These are phyloP conservation scores for Pristionchus fissidentatus DNA, from an alignment of 2,888 invertebrate species.

Conservation along the genomic window DNA sequence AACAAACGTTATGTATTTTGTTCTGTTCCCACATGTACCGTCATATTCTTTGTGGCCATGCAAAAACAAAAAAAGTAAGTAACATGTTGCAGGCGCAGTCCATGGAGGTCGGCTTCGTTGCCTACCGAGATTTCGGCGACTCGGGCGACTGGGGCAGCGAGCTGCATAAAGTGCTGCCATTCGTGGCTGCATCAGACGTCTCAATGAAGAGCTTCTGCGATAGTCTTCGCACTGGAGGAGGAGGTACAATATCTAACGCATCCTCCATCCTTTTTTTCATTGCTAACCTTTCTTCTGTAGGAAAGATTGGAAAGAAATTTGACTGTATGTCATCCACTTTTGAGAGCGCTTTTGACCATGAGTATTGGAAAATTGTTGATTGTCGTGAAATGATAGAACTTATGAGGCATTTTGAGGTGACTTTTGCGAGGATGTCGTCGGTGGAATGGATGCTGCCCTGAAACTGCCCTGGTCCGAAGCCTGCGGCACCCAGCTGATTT, in stretches of 20 bases:
- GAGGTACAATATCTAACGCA: no score
- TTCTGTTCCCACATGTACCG: no score
- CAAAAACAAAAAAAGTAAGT: no score
- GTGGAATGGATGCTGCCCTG: conserved; percentile 18
- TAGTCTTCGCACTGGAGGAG: not conserved
- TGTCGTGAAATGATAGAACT: not conserved
- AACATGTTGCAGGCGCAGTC: not conserved
- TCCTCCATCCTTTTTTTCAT: no score
- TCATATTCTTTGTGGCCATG: no score
- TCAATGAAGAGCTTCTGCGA: not conserved
- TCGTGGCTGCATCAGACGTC: not conserved
- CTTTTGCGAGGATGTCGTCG: conserved; percentile 44
- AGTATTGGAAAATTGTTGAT: no score
- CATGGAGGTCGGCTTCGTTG: conserved; percentile 16
- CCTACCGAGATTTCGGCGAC: conserved; percentile 27
- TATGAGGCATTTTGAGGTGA: conserved; percentile 8
- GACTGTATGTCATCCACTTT: no score
- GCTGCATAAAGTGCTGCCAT: not conserved
- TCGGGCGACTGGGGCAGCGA: not conserved
- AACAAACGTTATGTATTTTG: no score
- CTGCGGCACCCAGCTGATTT: not conserved
- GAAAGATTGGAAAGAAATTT: no score
- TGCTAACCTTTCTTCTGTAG: no score
- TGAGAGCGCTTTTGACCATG: no score
- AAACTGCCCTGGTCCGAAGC: conserved; percentile 1